Conservation (phyloP, 2,888 invertebrate species). For the Salpingus planirostris region DNA sequence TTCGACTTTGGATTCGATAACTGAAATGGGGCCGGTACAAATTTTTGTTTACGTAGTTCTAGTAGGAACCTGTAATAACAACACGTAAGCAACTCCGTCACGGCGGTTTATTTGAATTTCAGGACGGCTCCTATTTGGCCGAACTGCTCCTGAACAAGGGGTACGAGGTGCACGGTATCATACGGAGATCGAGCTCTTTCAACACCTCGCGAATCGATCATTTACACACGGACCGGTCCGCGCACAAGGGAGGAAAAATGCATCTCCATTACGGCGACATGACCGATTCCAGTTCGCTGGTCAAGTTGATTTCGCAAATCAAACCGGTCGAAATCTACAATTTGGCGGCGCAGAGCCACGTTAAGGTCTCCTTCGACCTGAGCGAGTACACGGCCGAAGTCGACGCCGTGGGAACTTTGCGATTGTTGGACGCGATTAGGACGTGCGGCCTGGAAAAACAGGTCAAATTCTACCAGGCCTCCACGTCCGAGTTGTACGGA, state of each 20-base stretch:
- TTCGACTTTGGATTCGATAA: too few species aligned
- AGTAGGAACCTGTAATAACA: too few species aligned
- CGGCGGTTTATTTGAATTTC: constrained; percentile 16
- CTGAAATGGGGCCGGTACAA: too few species aligned
- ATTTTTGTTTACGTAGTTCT: too few species aligned
- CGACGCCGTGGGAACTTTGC: constrained; percentile 87
- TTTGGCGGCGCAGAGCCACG: constrained; percentile 97
- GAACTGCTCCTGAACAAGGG: constrained; percentile 88
- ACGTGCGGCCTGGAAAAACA: constrained; percentile 75
- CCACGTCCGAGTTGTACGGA: constrained; percentile 91
- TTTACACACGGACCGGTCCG: constrained; percentile 81
- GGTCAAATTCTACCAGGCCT: constrained; percentile 89
- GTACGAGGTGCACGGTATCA: constrained; percentile 93
- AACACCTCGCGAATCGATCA: constrained; percentile 96
- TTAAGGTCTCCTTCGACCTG: constrained; percentile 96
- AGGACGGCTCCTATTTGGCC: constrained; percentile 98
- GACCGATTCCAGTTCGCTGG: constrained; percentile 93
- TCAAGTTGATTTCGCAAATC: constrained; percentile 69
- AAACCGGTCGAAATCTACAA: constrained; percentile 94
- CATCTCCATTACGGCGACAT: constrained; percentile 97
- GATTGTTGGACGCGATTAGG: constrained; percentile 84
- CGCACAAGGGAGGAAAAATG: constrained; percentile 83
- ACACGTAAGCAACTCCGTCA: too few species aligned
- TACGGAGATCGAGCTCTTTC: constrained; percentile 89
- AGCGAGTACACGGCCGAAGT: constrained; percentile 99